Base-by-base conservation (phyloP, 2,888 invertebrate species). In the Netelia fuscicornis region DNA sequence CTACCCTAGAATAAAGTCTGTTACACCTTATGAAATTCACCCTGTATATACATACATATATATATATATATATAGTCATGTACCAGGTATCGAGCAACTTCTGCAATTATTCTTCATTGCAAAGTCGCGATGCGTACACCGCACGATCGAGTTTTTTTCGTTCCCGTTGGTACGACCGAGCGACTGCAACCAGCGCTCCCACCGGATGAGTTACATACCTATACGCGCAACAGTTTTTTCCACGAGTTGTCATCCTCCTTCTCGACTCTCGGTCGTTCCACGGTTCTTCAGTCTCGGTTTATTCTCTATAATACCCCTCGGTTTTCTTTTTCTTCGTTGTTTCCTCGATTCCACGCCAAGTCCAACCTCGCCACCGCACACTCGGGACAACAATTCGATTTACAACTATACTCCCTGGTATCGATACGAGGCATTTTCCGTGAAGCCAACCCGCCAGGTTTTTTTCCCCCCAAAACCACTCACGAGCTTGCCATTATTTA, bases 141-240 rank as follows among this genome's bases (percentile, higher is more conserved):
- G 37, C 37, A 58, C 68, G 77, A 60, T 68, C 77, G 58, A 78
- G 77, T 78, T 78, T 78, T 78, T 77, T 44, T n/a, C 58, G 20
- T 67, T 56, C 42, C 54, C 44, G 23, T 68, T 48, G 17, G 44
- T 58, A 25, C 58, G 68, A 30, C 13, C 68, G 68, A 67, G n/a
- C 44, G 17, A 48, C 60, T 68, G 68, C 48, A 13, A 30, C 58
- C 56, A 11, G 48, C 77, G 77, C 77, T 78, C 68, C 77, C 60
- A 78, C 68, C 68, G 44, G 68, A 68, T 68, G 60, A 68, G 68
- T 78, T 78, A 78, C 77, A 17, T 78, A 78, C 77, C 68, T 78
- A 68, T 78, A 70, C 58, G 48, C n/a, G 77, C 68, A 48, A 44
- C 1, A 30, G 30, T 78, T 78, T 78, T 78, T 78, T 68, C 68